phyloP scores from a whole-genome alignment of 2,113 vertebrate species.

The Odontesthes bonariensis region DNA sequence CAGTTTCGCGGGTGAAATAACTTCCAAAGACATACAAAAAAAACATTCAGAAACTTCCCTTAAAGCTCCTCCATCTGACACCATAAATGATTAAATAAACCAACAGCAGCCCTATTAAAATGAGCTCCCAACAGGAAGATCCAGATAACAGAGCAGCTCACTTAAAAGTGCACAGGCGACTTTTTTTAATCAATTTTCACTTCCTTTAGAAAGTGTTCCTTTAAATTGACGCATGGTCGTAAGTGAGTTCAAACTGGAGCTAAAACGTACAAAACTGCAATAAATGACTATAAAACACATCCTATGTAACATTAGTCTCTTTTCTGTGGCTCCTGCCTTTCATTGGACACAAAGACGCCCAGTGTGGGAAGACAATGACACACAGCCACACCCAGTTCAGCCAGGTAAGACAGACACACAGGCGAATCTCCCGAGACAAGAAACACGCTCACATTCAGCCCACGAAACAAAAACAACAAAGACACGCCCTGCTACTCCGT shows the following conservation, averaged over 20 bases:
- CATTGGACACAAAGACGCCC: constrained; percentile 74
- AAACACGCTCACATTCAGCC: constrained; percentile 59
- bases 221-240: constrained; percentile 14
- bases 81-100: constrained; percentile 13
- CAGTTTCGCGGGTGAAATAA: background rate
- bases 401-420: constrained; percentile 70
- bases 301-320: constrained; percentile 76
- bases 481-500: constrained; percentile 75
- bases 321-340: constrained; percentile 70
- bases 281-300: constrained; percentile 66
- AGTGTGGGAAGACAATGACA: constrained; percentile 70
- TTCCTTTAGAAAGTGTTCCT: background rate
- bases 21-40: background rate
- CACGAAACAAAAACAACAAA: constrained; percentile 73
- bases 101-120: background rate
- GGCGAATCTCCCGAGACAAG: constrained; percentile 59
- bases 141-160: constrained; percentile 6
- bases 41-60: background rate
- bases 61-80: constrained; percentile 1
- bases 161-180: background rate
- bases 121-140: background rate
- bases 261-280: constrained; percentile 14
- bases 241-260: constrained; percentile 36
- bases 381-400: constrained; percentile 70
- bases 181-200: background rate